Percentiles rank a stretch among this genome's conserved stretches.
Evolutionary conservation across 2,797 vertebrate genomes (phyloP).

Genomic region (Manis pentadactyla): DNA sequence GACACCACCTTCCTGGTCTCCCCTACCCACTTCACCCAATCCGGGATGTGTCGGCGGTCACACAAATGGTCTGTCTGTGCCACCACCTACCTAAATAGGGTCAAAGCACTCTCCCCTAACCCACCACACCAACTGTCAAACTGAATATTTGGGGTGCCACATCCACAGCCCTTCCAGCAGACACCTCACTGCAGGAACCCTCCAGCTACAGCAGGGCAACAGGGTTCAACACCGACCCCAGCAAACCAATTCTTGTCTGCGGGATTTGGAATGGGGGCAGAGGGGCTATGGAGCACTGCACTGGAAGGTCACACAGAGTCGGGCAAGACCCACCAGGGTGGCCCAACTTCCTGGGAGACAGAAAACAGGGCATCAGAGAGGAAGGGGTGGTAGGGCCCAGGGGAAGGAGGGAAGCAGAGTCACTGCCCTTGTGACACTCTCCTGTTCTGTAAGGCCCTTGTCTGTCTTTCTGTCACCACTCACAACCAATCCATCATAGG

Average conservation of each 20-base stretch:
- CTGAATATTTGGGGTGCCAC: not conserved
- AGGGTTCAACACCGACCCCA: not conserved
- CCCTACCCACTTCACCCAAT: not conserved
- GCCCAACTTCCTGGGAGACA: not conserved
- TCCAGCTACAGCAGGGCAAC: not conserved
- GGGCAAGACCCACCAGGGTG: not conserved
- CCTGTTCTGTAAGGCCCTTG: not conserved
- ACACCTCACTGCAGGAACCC: not conserved
- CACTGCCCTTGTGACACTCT: rapidly evolving
- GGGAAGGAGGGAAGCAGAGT: too few species aligned
- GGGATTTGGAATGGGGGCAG: not conserved
- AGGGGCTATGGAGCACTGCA: not conserved
- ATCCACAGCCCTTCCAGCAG: not conserved
- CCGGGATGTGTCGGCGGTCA: not conserved
- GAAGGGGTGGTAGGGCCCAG: not conserved
- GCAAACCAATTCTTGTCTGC: not conserved
- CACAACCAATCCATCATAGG: not conserved
- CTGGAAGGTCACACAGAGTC: not conserved
- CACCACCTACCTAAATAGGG: not conserved
- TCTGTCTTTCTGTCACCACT: not conserved
- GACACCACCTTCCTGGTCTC: not conserved
- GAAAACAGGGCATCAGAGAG: not conserved
- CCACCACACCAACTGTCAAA: not conserved
- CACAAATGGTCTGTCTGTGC: not conserved
- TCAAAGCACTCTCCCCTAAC: not conserved